These are phyloP conservation scores for Aphodius sticticus DNA, from an alignment of 2,888 invertebrate species.

Conservation along the genomic window DNA sequence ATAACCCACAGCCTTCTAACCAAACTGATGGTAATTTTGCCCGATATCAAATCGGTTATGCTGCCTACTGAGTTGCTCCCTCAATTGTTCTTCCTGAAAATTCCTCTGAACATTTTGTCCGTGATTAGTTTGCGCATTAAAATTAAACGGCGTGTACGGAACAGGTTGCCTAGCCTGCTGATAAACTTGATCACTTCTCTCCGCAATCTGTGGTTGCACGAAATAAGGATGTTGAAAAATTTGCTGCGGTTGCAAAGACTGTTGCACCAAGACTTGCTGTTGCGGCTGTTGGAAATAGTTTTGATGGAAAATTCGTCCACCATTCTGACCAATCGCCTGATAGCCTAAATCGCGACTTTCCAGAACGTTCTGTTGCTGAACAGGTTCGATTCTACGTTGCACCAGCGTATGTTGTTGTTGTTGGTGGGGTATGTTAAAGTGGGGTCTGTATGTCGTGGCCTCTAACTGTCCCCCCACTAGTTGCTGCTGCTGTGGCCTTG, in stretches of 20 bases:
- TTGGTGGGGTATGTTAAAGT: conserved; percentile 43
- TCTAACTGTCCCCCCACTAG: conserved; percentile 57
- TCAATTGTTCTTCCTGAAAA: conserved; percentile 49
- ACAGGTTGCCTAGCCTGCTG: conserved; percentile 44
- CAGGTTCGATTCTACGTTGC: conserved; percentile 37
- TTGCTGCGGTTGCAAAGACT: conserved; percentile 47
- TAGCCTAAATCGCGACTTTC: conserved; percentile 23
- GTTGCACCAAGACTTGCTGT: conserved; percentile 38
- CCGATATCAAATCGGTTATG: conserved; percentile 53
- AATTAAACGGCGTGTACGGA: conserved; percentile 49
- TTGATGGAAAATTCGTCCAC: conserved; percentile 33
- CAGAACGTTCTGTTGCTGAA: conserved; percentile 41
- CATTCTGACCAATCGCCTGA: conserved; percentile 46
- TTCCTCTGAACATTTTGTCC: conserved; percentile 40
- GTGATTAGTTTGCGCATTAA: conserved; percentile 22
- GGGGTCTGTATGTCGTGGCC: conserved; percentile 60
- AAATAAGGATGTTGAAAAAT: conserved; percentile 49
- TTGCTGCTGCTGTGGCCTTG: conserved; percentile 38
- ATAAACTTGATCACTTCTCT: conserved; percentile 30
- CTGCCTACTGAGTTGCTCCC: conserved; percentile 51
- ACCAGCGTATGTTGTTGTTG: conserved; percentile 43
- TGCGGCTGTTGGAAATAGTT: conserved; percentile 38
- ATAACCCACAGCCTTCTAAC: not conserved
- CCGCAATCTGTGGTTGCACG: conserved; percentile 37
- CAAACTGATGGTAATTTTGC: conserved; percentile 32